Evolutionary conservation across 2,113 vertebrate species (phyloP).

Genomic region (Isurus oxyrinchus): DNA sequence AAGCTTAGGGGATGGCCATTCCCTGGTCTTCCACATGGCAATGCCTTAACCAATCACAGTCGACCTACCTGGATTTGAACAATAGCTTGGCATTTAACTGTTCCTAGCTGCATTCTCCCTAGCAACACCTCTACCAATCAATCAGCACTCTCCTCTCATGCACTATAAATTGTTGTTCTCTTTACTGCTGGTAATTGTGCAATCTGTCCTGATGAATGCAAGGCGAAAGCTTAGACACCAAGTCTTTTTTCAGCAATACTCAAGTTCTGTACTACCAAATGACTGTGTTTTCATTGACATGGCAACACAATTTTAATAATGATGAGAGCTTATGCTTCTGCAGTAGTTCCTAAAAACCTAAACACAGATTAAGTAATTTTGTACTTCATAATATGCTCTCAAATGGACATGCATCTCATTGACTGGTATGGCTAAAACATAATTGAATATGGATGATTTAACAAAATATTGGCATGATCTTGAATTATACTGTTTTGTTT

Average conservation of each 20-base stretch:
- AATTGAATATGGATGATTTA: neutral
- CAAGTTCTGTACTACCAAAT: neutral
- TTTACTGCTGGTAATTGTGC: too few species aligned
- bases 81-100: too few species aligned
- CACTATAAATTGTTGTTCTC: too few species aligned
- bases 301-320: neutral
- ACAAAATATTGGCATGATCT: neutral
- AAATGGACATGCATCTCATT: neutral
- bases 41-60: too few species aligned
- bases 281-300: neutral
- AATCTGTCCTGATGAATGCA: too few species aligned
- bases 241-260: neutral
- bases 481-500: neutral
- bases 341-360: neutral
- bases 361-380: neutral
- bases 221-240: too few species aligned
- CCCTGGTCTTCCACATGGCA: too few species aligned
- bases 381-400: neutral
- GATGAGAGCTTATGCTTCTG: neutral
- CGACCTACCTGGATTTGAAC: too few species aligned
- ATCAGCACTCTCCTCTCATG: too few species aligned
- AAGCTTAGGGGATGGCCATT: too few species aligned
- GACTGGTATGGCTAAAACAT: neutral
- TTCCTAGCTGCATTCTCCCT: too few species aligned
- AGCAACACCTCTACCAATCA: too few species aligned